A percentile compares a stretch with the other conserved stretches of the same genome.
phyloP scores from a whole-genome alignment of 2,113 vertebrate species.

The Myotis yumanensis region DNA sequence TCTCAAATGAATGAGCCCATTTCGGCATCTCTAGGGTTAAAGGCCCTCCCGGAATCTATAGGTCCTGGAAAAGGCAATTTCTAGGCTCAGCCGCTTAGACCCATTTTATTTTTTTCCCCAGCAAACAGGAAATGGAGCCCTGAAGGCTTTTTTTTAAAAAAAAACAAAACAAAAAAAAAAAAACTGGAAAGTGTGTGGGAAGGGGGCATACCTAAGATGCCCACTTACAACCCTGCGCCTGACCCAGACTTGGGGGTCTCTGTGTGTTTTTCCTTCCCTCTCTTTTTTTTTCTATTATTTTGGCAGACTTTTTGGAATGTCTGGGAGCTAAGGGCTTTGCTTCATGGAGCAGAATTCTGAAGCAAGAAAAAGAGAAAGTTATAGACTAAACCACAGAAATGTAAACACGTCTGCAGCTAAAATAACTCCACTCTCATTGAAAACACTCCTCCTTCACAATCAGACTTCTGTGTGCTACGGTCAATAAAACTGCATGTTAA shows the following conservation, averaged over 20 bases:
- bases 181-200: constrained; percentile 76
- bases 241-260: constrained; percentile 90
- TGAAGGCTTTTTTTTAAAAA: constrained; percentile 70
- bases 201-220: constrained; percentile 68
- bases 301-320: constrained; percentile 96
- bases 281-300: constrained; percentile 83
- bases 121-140: constrained; percentile 86
- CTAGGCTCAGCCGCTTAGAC: constrained; percentile 79
- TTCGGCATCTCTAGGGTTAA: constrained; percentile 80
- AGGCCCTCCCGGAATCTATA: constrained; percentile 73
- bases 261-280: constrained; percentile 78
- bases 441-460: constrained; percentile 92
- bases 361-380: constrained; percentile 94
- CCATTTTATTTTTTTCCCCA: constrained; percentile 78
- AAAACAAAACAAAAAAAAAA: too few relatives aligned
- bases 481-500: constrained; percentile 90
- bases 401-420: constrained; percentile 97
- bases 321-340: constrained; percentile 92
- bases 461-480: constrained; percentile 89
- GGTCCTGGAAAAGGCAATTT: constrained; percentile 72
- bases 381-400: constrained; percentile 97
- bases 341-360: constrained; percentile 90
- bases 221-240: constrained; percentile 81
- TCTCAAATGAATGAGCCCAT: neutral
- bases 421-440: constrained; percentile 94